Percentiles rank a stretch among this genome's conserved stretches.
Conservation (phyloP, 2,797 vertebrate species). For the Columba guinea region DNA sequence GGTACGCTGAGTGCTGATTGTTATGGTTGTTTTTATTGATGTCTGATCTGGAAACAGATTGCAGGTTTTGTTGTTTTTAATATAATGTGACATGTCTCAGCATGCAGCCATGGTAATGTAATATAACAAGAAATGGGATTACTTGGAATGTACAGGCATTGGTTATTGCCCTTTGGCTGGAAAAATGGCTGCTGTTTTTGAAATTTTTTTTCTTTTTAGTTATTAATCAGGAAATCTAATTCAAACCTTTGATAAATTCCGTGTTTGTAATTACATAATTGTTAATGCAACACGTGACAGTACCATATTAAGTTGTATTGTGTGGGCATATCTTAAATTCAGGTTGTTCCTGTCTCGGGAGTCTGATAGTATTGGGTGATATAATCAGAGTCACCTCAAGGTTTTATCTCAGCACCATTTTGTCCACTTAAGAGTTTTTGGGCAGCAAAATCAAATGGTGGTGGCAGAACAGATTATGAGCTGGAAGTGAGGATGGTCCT, state of each 20-base stretch:
- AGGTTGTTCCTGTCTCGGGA: neutral
- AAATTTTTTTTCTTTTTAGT: neutral
- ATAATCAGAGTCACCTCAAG: neutral
- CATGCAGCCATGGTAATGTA: neutral
- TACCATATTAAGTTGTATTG: neutral
- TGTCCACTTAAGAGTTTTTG: neutral
- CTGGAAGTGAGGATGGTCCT: neutral
- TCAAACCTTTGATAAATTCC: too few relatives aligned
- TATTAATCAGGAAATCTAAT: neutral
- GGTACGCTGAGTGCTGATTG: neutral
- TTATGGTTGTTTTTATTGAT: neutral
- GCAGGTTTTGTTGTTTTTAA: slow-evolving; percentile 7
- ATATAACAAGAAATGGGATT: neutral
- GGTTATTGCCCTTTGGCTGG: neutral
- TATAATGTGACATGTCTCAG: neutral
- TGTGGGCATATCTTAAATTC: neutral
- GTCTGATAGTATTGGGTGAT: accelerated
- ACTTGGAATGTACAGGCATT: neutral
- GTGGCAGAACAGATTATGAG: neutral
- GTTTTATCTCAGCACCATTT: neutral
- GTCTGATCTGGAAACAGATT: neutral
- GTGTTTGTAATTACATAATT: accelerated
- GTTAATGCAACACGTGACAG: neutral
- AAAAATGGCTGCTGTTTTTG: neutral
- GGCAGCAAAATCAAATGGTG: neutral